phyloP scores from a whole-genome alignment of 2,113 vertebrate genomes.

The Scatophagus argus region DNA sequence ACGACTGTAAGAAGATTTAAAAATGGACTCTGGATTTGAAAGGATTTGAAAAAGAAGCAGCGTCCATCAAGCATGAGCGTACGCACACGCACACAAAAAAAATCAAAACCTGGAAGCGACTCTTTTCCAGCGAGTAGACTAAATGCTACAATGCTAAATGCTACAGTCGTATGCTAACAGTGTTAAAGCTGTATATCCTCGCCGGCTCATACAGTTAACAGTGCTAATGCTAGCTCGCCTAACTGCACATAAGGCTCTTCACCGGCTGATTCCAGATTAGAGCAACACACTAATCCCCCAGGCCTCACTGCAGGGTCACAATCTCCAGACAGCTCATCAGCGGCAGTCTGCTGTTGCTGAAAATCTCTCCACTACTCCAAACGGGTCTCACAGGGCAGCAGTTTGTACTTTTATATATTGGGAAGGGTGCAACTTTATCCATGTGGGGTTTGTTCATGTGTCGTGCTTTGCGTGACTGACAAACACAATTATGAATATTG shows the following conservation, averaged over 20 bases:
- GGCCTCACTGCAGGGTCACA: conserved; percentile 75
- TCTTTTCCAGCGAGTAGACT: not conserved
- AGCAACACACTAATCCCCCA: conserved; percentile 77
- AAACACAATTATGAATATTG: no score
- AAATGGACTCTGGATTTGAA: not conserved
- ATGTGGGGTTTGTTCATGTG: not conserved
- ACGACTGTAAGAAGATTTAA: conserved; percentile 23
- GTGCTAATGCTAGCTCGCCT: conserved; percentile 69
- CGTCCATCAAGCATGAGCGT: no score
- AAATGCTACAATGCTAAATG: not conserved
- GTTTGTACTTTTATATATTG: conserved; percentile 12
- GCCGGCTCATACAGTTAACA: conserved; percentile 51
- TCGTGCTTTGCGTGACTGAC: not conserved
- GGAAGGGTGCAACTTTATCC: not conserved
- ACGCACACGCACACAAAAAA: not conserved
- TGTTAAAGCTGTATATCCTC: conserved; percentile 3
- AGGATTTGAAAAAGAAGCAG: not conserved
- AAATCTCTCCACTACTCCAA: conserved; percentile 51
- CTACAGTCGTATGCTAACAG: not conserved
- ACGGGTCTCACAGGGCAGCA: conserved; percentile 34
- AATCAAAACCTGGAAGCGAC: not conserved
- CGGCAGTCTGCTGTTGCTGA: conserved; percentile 55
- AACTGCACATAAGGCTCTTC: conserved; percentile 72
- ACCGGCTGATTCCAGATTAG: conserved; percentile 83
- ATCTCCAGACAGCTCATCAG: conserved; percentile 75